These are phyloP conservation scores for Lycocorax pyrrhopterus DNA, from an alignment of 2,113 vertebrate genomes.

Conservation along the genomic window DNA sequence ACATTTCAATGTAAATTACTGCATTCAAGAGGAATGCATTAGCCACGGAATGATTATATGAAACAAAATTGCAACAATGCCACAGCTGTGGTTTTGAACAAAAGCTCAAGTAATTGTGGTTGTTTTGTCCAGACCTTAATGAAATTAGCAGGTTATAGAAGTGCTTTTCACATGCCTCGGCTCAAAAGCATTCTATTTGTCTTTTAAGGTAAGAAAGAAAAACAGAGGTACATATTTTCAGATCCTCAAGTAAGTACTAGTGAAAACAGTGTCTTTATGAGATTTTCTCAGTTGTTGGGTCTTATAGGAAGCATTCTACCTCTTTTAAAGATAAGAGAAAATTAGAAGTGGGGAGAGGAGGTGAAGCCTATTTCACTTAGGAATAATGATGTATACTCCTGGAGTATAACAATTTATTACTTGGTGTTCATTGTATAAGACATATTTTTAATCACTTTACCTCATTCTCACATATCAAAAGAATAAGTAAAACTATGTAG, in stretches of 20 bases:
- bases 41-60: not conserved
- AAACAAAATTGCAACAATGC: not conserved
- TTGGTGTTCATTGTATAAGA: not conserved
- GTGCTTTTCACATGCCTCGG: not conserved
- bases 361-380: not conserved
- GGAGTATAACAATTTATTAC: not conserved
- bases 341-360: not conserved
- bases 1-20: constrained; percentile 1
- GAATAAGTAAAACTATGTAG: not conserved
- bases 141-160: not conserved
- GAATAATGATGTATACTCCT: not conserved
- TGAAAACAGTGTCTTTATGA: not conserved
- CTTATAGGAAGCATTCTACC: not conserved
- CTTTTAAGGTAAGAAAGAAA: not conserved
- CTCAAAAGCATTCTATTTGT: not conserved
- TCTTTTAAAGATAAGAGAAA: not conserved
- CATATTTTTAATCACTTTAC: constrained; percentile 40
- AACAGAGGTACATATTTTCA: not conserved
- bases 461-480: constrained; percentile 49
- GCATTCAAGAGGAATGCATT: not conserved
- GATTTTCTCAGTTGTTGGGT: not conserved
- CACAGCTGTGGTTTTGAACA: not conserved
- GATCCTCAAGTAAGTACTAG: not conserved
- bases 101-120: not conserved
- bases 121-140: not conserved